Conservation (phyloP, 2,113 vertebrate species). For the Reinhardtius hippoglossoides region DNA sequence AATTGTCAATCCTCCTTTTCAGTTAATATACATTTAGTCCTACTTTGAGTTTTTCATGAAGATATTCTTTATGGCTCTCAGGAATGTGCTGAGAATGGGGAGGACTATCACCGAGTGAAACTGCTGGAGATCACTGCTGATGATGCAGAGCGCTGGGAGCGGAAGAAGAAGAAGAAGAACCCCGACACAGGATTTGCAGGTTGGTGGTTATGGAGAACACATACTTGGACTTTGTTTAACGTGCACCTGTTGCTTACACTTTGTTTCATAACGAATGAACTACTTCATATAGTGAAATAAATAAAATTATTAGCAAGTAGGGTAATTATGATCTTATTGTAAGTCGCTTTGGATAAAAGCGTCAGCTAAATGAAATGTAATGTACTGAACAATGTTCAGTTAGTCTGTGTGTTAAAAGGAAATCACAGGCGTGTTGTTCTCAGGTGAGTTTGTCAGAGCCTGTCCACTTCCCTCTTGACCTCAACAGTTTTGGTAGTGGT, state of each 20-base stretch:
- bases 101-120: conserved; percentile 92
- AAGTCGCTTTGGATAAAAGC: no score
- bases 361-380: no score
- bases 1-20: no score
- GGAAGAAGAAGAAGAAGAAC: conserved; percentile 93
- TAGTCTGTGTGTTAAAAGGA: no score
- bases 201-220: conserved; percentile 56
- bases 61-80: conserved; percentile 52
- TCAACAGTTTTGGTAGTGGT: no score
- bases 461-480: no score
- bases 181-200: conserved; percentile 96
- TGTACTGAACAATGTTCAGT: no score
- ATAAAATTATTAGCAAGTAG: not conserved
- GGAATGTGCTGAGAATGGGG: conserved; percentile 90
- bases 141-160: conserved; percentile 94
- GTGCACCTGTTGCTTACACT: not conserved
- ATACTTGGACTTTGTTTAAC: not conserved
- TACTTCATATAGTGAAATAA: not conserved
- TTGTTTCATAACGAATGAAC: not conserved
- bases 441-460: no score
- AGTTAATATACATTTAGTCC: not conserved
- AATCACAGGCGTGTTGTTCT: no score
- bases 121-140: conserved; percentile 94
- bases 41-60: not conserved
- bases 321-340: no score